Conservation (phyloP, 2,797 vertebrate species). For the Galago senegalensis region DNA sequence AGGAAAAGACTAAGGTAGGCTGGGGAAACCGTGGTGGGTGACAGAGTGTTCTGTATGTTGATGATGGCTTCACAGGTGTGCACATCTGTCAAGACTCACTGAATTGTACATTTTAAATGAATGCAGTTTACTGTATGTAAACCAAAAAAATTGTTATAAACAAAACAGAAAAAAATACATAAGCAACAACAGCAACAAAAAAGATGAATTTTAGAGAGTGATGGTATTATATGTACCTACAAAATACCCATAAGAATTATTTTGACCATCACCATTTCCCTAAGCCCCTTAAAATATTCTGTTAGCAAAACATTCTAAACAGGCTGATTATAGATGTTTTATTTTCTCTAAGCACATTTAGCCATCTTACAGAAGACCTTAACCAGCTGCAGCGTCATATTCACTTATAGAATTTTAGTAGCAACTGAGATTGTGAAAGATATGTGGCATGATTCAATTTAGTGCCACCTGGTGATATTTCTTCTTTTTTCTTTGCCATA, state of each 20-base stretch:
- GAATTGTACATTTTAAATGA: too few relatives aligned
- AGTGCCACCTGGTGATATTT: not conserved
- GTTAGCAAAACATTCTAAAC: not conserved
- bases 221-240: not conserved
- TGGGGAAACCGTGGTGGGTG: too few relatives aligned
- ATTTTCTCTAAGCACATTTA: not conserved
- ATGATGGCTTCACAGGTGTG: too few relatives aligned
- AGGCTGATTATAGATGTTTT: not conserved
- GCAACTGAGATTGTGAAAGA: constrained; percentile 1
- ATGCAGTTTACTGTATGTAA: too few relatives aligned
- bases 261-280: not conserved
- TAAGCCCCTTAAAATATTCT: not conserved
- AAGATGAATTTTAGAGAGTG: not conserved
- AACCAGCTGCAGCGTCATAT: not conserved
- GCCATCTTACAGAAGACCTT: not conserved
- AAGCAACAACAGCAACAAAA: constrained; percentile 5
- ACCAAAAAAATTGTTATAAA: too few relatives aligned
- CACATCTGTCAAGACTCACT: too few relatives aligned
- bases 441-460: not conserved
- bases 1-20: too few relatives aligned
- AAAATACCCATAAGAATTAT: not conserved
- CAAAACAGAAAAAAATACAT: not conserved
- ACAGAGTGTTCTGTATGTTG: too few relatives aligned
- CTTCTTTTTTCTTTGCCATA: not conserved
- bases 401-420: not conserved